These are phyloP conservation scores for Harpagifer antarcticus DNA, from an alignment of 2,797 vertebrate genomes.

Conservation along the genomic window DNA sequence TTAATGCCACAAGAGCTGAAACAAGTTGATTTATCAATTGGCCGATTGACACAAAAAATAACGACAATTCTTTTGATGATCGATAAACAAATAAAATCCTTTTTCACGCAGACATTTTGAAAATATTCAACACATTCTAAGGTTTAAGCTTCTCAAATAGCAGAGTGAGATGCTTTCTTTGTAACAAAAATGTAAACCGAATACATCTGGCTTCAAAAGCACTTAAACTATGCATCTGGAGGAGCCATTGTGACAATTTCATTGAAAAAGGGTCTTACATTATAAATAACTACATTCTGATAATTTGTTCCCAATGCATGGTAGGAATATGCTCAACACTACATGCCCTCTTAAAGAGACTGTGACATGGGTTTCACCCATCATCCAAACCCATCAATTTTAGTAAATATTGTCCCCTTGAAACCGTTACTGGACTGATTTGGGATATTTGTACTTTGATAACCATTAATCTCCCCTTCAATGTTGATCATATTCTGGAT, in stretches of 20 bases:
- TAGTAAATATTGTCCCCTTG: no score
- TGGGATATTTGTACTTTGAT: no score
- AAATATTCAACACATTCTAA: not conserved
- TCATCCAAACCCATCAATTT: no score
- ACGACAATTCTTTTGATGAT: no score
- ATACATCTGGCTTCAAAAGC: not conserved
- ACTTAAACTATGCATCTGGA: not conserved
- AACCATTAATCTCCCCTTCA: no score
- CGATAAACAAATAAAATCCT: not conserved
- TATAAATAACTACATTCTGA: not conserved
- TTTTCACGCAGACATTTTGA: not conserved
- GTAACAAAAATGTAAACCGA: not conserved
- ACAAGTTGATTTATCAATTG: not conserved
- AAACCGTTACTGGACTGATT: no score
- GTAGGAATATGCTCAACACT: no score
- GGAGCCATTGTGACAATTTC: not conserved
- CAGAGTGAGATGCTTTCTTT: not conserved
- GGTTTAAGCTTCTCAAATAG: not conserved
- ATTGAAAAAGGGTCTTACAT: not conserved
- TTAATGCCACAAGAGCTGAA: not conserved
- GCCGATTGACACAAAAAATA: not conserved
- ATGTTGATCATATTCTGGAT: no score
- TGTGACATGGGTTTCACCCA: no score
- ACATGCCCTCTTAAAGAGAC: no score
- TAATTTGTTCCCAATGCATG: no score